Conservation (phyloP, 2,113 vertebrate species). For the Sylvilagus bachmani region DNA sequence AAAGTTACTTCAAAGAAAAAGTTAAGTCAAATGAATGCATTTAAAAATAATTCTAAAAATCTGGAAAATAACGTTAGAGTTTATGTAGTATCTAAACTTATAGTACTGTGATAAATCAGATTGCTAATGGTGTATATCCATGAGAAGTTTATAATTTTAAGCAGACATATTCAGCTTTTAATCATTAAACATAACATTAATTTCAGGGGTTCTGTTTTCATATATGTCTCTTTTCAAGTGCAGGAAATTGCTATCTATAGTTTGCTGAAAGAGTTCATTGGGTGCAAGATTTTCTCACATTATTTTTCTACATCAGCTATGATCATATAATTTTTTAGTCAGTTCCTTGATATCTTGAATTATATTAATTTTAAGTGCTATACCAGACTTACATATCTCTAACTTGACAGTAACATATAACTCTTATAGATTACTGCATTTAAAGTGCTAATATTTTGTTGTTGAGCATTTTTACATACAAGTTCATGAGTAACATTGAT, state of each 20-base stretch:
- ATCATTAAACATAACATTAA: not conserved
- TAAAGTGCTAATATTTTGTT: not conserved
- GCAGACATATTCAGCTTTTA: not conserved
- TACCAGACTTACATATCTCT: not conserved
- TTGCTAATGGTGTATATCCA: fast-evolving
- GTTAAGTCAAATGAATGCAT: not conserved
- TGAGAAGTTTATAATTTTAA: not conserved
- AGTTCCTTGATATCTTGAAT: not conserved
- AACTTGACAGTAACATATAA: not conserved
- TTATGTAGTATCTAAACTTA: not conserved
- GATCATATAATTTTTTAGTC: not conserved
- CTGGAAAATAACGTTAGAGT: not conserved
- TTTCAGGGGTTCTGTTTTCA: not conserved
- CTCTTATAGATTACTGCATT: not conserved
- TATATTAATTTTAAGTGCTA: not conserved
- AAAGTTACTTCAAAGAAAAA: not conserved
- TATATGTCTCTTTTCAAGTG: not conserved
- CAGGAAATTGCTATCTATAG: not conserved
- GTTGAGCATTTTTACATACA: not conserved
- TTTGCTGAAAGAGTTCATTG: not conserved
- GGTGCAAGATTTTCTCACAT: not conserved
- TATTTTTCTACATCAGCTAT: not conserved
- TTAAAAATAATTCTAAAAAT: not conserved
- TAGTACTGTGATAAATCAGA: not conserved
- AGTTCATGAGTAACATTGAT: not conserved